Evolutionary conservation across 2,888 invertebrate genomes (phyloP).

Genomic region (Andrena haemorrhoa): DNA sequence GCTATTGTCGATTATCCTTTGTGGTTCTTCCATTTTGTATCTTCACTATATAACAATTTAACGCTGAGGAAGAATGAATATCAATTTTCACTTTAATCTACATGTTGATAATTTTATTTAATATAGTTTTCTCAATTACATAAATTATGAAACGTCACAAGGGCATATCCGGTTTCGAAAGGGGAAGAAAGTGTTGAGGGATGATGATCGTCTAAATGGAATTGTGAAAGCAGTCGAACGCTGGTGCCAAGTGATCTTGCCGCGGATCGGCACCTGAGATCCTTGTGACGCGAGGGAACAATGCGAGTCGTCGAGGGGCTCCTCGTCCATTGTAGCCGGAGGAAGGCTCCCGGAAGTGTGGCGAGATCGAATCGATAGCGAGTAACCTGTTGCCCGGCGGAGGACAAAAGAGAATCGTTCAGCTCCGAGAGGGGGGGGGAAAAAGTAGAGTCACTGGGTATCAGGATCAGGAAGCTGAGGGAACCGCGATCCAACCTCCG

Average conservation of each 20-base stretch:
- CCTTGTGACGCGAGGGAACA: conserved; percentile 36
- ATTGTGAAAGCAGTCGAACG: not conserved
- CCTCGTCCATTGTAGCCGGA: conserved; percentile 25
- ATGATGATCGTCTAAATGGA: no score
- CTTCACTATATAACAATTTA: no score
- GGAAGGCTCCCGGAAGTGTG: conserved; percentile 62
- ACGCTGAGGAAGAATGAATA: no score
- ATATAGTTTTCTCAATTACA: no score
- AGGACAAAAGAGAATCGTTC: conserved; percentile 58
- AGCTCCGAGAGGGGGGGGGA: conserved; percentile 3
- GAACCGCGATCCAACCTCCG: conserved; percentile 46
- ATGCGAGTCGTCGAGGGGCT: conserved; percentile 25
- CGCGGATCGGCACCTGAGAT: conserved; percentile 11
- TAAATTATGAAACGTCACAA: no score
- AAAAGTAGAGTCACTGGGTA: conserved; percentile 41
- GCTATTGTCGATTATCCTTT: no score
- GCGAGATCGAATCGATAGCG: conserved; percentile 62
- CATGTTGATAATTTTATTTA: no score
- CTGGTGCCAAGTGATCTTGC: not conserved
- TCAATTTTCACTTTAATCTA: no score
- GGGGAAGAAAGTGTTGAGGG: no score
- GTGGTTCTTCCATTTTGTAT: no score
- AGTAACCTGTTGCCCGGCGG: conserved; percentile 47
- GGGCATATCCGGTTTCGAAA: no score
- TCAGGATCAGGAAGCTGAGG: conserved; percentile 51